Evolutionary conservation across 2,888 invertebrate genomes (phyloP).

Genomic region (Thereva nobilitata): DNA sequence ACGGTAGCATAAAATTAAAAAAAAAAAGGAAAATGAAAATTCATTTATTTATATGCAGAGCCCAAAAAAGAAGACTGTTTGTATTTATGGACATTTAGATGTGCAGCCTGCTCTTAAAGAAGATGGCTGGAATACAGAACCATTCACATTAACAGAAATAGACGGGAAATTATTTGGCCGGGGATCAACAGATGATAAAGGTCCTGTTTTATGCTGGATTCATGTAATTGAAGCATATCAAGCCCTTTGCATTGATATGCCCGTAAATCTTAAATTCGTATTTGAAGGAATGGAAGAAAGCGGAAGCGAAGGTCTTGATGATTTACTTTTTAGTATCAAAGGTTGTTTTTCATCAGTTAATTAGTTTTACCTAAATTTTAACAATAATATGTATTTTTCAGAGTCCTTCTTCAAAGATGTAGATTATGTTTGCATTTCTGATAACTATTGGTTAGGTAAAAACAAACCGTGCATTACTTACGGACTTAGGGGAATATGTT

Average conservation of each 20-base stretch:
- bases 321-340: constrained; percentile 71
- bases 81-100: constrained; percentile 96
- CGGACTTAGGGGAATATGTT: constrained; percentile 90
- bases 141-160: constrained; percentile 85
- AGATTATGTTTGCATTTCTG: constrained; percentile 96
- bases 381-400: constrained; percentile 8
- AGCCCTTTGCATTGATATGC: constrained; percentile 67
- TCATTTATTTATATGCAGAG: constrained; percentile 57
- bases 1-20: constrained; percentile 53
- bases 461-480: constrained; percentile 97
- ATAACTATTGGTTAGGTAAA: constrained; percentile 98
- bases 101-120: constrained; percentile 92
- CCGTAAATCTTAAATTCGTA: constrained; percentile 83
- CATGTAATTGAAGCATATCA: constrained; percentile 90
- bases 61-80: constrained; percentile 85
- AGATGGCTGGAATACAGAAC: constrained; percentile 96
- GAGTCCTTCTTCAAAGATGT: constrained; percentile 77
- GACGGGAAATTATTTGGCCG: constrained; percentile 90
- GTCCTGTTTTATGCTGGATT: constrained; percentile 93
- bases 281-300: constrained; percentile 98
- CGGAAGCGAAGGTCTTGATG: constrained; percentile 94
- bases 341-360: constrained; percentile 25
- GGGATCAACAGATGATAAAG: constrained; percentile 93
- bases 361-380: neutral
- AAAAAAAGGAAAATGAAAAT: too few species aligned